Evolutionary conservation across 2,113 vertebrate genomes (phyloP), one percentile per base, ranked within the genome.

Genomic region (Oreochromis niloticus): DNA sequence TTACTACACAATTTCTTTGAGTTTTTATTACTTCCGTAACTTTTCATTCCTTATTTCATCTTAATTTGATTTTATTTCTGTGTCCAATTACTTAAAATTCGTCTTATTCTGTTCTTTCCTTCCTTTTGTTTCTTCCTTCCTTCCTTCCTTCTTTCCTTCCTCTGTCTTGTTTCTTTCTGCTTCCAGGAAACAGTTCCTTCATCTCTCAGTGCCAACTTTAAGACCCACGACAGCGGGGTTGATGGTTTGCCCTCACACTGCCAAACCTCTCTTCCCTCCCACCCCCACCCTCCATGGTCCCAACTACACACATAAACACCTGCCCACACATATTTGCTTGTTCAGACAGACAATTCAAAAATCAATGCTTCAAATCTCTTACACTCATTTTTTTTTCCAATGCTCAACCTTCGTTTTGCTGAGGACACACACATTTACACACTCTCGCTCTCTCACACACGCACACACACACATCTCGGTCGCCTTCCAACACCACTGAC

Each of bases 201-300:
- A 79, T 66, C 81, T 61, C 22, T 86, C 41, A 1, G 71, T 94
- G 87, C 92, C 94, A 94, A 93, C 85, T 93, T 83, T 88, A 88
- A 92, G 91, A 93, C 91, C 87, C 93, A 93, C 89, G 89, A 87
- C 91, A 95, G 92, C 83, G 4, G 88, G 81, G 81, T 86, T 85
- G 88, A 90, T 66, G 84, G 84, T 91, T 90, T 90, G 36, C 84
- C 85, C 88, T 85, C 84, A 90, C 41, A 63, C 55, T 84, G 68
- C 83, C 46, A 84, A 57, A 86, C 59, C 68, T 78, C 41, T 81
- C 46, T 46, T 46, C 81, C 84, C 55, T 19, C 9, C 86, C 56
- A 16, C 61, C 80, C 46, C 24, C 79, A 24, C 24, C 43, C 75
- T 75, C 43, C 22, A 27, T 48, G 5, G 32, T 78, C 80, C 83